These are phyloP conservation scores for Limosa lapponica DNA, from an alignment of 2,797 vertebrate species.

Conservation along the genomic window DNA sequence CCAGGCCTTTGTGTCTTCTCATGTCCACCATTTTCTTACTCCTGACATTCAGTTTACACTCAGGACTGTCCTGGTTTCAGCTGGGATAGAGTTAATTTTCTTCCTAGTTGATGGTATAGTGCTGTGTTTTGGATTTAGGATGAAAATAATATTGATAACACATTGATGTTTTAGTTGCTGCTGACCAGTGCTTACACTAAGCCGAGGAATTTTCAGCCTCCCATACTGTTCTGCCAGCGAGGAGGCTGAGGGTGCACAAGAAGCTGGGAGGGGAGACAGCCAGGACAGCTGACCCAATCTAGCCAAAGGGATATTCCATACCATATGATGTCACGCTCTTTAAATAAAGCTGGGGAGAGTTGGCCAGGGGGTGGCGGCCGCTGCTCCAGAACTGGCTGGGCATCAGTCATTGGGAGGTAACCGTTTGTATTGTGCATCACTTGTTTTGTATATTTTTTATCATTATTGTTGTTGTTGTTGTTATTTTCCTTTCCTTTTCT, in stretches of 20 bases:
- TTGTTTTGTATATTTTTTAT: background rate
- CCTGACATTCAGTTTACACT: background rate
- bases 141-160: background rate
- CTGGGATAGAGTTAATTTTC: background rate
- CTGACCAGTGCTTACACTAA: background rate
- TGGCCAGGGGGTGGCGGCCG: background rate
- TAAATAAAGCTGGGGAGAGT: background rate
- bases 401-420: background rate
- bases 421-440: background rate
- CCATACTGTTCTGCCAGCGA: background rate
- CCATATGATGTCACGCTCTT: background rate
- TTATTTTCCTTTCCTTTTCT: background rate
- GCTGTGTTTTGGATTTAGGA: background rate
- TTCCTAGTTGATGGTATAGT: background rate
- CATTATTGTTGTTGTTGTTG: background rate
- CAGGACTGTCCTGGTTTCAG: background rate
- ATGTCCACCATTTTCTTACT: background rate
- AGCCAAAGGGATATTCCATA: background rate
- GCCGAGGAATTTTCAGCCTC: background rate
- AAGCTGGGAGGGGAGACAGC: background rate
- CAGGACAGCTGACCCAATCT: background rate
- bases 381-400: background rate
- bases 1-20: background rate
- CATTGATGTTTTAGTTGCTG: background rate
- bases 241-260: background rate